Evolutionary conservation across 2,113 vertebrate genomes (phyloP).

Genomic region (Vidua macroura): DNA sequence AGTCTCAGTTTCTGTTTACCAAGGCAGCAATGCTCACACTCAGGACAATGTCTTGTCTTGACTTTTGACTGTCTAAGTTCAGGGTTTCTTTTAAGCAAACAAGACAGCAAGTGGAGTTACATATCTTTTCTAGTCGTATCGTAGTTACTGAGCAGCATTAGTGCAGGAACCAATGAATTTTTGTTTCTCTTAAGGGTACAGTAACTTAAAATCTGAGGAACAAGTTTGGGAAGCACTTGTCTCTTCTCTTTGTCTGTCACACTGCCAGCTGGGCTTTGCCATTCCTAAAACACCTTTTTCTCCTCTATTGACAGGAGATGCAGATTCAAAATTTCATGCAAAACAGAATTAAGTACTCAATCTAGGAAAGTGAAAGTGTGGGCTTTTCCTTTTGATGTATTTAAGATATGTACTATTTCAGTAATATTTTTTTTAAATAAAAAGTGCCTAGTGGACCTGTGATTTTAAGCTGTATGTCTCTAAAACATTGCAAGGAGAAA

Average conservation of each 20-base stretch:
- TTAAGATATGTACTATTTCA: not conserved
- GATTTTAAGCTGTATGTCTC: not conserved
- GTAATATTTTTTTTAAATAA: not conserved
- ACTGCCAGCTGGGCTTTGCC: not conserved
- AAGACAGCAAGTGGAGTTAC: not conserved
- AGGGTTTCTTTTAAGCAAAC: not conserved
- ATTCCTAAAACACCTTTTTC: not conserved
- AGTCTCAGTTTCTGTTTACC: conserved; percentile 2
- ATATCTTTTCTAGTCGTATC: not conserved
- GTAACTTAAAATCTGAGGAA: not conserved
- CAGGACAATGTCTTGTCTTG: not conserved
- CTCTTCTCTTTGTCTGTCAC: accelerated
- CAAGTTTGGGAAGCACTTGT: accelerated
- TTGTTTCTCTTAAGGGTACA: not conserved
- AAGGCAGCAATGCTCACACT: not conserved
- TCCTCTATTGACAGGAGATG: accelerated
- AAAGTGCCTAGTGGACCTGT: accelerated
- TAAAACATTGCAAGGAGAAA: not conserved
- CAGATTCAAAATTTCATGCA: not conserved
- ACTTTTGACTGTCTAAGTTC: not conserved
- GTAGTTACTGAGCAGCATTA: not conserved
- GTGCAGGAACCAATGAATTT: not conserved
- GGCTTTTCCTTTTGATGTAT: not conserved
- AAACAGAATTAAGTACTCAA: not conserved
- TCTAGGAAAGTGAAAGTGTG: not conserved